Evolutionary conservation across 1,140 invertebrate species (phyloP), one percentile per base, ranked within the genome.

Genomic region (Adelges cooleyi): DNA sequence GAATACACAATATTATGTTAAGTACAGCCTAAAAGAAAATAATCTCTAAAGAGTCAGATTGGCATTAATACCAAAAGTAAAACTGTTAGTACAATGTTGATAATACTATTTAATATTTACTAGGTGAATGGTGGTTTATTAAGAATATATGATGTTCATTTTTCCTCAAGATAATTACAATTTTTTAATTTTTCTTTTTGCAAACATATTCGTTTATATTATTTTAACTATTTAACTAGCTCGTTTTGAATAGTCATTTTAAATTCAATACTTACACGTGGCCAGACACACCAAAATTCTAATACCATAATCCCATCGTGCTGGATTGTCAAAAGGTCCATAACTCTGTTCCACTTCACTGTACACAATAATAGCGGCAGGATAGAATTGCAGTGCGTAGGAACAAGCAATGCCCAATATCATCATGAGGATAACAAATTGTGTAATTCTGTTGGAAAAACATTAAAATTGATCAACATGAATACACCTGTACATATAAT

Each of bases 361-460:
- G 62, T 68, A 69, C 53, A 95, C 86, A 15, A 65, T 65, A 62
- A 98, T 93, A 69, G 89, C 86, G 76, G 95, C 86, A 0, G 95
- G 91, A 75, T 97, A 98, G 73, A 97, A 91, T 75, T 98, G 95
- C 15, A 99, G 79, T 38, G 87, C 87, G 74, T 95, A 97, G 0
- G 91, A 90, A 38, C 95, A 82, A 77, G 95, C 92, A 38, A 97
- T 92, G 4, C 91, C 89, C 0, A 93, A 72, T 1, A 90, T 88
- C 73, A 97, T 95, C 82, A 93, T 88, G 1, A 95, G 49, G 72
- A 92, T 89, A 0, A 95, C 90, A 6, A 82, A 80, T 73, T 92
- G 84, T 5, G 90, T 90, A 51, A 93, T 78, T 67, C 71, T 72
- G 66, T 66, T 25, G 36, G 42, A 68, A 11, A 49, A 23, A 67